Evolutionary conservation across 2,888 invertebrate genomes (phyloP).

Genomic region (Leucoma salicis): DNA sequence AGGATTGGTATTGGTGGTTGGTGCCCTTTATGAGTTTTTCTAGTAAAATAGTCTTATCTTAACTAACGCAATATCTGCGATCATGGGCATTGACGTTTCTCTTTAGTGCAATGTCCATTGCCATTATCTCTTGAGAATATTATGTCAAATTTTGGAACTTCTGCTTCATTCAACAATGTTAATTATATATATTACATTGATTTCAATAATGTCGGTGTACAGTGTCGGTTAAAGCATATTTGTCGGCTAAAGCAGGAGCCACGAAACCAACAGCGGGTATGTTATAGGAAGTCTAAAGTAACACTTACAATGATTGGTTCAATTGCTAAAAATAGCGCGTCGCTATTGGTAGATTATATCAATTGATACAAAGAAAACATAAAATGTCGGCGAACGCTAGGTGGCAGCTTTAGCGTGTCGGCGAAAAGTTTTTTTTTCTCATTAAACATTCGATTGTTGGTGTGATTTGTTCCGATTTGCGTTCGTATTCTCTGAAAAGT

Average conservation of each 20-base stretch:
- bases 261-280: conserved; percentile 44
- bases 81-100: no score
- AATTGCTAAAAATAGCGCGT: fast-evolving
- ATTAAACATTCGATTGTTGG: conserved; percentile 65
- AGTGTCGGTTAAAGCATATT: conserved; percentile 19
- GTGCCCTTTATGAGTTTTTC: no score
- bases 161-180: no score
- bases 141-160: no score
- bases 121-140: no score
- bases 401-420: conserved; percentile 57
- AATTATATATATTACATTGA: no score
- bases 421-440: conserved; percentile 66
- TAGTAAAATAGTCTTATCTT: no score
- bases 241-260: conserved; percentile 56
- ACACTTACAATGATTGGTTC: conserved; percentile 37
- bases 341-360: conserved; percentile 31
- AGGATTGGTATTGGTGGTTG: no score
- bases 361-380: conserved; percentile 43
- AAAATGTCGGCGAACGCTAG: conserved; percentile 59
- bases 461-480: conserved; percentile 70
- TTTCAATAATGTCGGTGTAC: conserved; percentile 35
- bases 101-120: no score
- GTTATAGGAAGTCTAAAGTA: conserved; percentile 44
- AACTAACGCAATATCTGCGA: no score
- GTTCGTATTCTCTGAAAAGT: conserved; percentile 53